A percentile compares a stretch with the other conserved stretches of the same genome.
Evolutionary conservation across 2,797 vertebrate genomes (phyloP).

Genomic region (Leptodactylus fallax): DNA sequence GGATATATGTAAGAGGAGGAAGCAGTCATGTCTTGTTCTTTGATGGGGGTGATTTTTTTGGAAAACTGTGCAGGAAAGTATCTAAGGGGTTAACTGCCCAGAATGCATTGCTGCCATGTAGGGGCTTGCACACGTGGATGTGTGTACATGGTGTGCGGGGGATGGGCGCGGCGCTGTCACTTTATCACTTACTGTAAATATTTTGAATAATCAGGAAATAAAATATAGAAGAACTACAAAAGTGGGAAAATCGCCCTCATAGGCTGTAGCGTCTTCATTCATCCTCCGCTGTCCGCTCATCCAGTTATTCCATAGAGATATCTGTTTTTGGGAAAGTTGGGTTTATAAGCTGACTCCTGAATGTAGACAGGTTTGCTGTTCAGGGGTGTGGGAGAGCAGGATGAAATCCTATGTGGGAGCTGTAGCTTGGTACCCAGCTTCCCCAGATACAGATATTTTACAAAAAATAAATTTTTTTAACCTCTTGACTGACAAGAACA

Average conservation of each 20-base stretch:
- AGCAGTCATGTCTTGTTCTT: neutral
- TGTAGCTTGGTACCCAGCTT: neutral
- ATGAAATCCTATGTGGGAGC: neutral
- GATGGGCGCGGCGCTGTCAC: neutral
- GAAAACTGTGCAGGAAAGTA: neutral
- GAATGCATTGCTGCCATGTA: constrained; percentile 29
- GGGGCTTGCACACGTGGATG: constrained; percentile 52
- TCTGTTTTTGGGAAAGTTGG: neutral
- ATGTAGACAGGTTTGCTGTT: neutral
- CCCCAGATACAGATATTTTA: neutral
- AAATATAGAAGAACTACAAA: neutral
- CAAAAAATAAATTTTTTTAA: neutral
- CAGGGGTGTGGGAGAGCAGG: neutral
- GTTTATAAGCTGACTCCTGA: neutral
- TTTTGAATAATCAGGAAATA: neutral
- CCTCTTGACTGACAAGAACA: neutral
- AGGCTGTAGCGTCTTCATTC: neutral
- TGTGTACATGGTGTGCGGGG: neutral
- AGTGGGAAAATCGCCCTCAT: neutral
- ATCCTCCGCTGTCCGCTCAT: neutral
- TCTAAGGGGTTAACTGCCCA: constrained; percentile 9
- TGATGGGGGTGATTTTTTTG: neutral
- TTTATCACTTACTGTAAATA: neutral
- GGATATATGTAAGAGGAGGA: no score
- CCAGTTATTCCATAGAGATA: neutral